Evolutionary conservation across 1,140 invertebrate species (phyloP).

Genomic region (Stratiolaelaps scimitus): DNA sequence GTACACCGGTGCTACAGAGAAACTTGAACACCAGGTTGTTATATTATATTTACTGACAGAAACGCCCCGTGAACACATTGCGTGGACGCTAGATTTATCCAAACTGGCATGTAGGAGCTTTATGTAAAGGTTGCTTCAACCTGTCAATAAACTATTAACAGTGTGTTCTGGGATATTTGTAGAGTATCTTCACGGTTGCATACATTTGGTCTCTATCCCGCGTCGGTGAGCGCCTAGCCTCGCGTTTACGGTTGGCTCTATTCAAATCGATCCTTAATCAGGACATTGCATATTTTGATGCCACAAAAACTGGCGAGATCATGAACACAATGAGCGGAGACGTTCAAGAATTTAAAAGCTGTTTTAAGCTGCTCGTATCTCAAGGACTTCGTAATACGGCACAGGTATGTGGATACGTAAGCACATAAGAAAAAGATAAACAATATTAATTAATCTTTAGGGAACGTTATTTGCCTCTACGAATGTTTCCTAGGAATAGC

Average conservation of each 20-base stretch:
- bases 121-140: conserved; percentile 33
- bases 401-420: conserved; percentile 55
- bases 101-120: conserved; percentile 29
- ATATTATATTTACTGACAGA: conserved; percentile 18
- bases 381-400: conserved; percentile 69
- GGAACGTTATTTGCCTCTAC: too few species aligned
- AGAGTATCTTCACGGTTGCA: conserved; percentile 71
- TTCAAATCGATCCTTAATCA: conserved; percentile 71
- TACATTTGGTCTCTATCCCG: conserved; percentile 74
- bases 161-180: too few species aligned
- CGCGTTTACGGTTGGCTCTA: conserved; percentile 60
- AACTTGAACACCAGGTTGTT: too few species aligned
- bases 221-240: conserved; percentile 71
- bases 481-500: too few species aligned
- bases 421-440: too few species aligned
- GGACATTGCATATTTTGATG: conserved; percentile 82
- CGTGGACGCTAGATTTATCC: background rate
- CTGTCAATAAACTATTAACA: too few species aligned
- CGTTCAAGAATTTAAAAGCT: conserved; percentile 92
- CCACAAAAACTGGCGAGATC: conserved; percentile 74
- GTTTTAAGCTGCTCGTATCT: conserved; percentile 78
- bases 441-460: too few species aligned
- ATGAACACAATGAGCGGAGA: conserved; percentile 79
- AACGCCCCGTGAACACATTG: conserved; percentile 16
- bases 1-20: too few species aligned